Percentiles rank a stretch among this genome's conserved stretches.
phyloP scores from a whole-genome alignment of 2,797 vertebrate species.

The Ciconia nigra region DNA sequence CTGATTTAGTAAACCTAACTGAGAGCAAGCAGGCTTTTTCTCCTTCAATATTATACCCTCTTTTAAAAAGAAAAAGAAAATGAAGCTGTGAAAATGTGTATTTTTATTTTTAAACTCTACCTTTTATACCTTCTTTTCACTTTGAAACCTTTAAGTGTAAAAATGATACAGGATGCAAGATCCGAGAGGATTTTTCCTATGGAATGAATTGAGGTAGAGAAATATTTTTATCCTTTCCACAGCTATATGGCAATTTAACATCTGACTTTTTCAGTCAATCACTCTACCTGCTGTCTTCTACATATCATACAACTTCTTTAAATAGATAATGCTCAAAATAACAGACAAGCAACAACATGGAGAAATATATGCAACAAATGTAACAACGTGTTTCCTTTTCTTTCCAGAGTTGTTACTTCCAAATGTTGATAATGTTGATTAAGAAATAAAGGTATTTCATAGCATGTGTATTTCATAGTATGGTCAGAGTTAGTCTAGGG shows the following conservation, averaged over 20 bases:
- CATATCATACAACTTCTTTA: background rate
- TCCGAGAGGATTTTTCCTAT: background rate
- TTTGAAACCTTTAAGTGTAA: constrained; percentile 25
- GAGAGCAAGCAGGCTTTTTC: background rate
- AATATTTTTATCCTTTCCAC: constrained; percentile 13
- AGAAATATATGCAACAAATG: background rate
- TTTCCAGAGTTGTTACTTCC: background rate
- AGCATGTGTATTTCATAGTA: background rate
- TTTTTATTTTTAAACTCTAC: constrained; percentile 29
- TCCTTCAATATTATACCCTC: background rate
- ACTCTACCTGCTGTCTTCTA: constrained; percentile 3
- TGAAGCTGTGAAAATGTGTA: background rate
- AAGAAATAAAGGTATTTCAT: background rate
- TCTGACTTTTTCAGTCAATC: constrained; percentile 22
- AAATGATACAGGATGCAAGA: background rate
- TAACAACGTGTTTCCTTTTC: background rate
- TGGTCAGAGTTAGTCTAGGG: background rate
- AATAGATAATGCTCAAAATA: constrained; percentile 15
- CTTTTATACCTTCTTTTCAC: background rate
- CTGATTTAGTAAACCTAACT: constrained; percentile 66
- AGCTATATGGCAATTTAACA: constrained; percentile 10
- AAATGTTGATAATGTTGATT: background rate
- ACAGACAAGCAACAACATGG: background rate
- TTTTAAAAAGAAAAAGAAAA: background rate
- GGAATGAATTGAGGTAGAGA: background rate